Evolutionary conservation across 2,797 vertebrate species (phyloP), one percentile per base, ranked within the genome.

Genomic region (Sebastes trivittatus): DNA sequence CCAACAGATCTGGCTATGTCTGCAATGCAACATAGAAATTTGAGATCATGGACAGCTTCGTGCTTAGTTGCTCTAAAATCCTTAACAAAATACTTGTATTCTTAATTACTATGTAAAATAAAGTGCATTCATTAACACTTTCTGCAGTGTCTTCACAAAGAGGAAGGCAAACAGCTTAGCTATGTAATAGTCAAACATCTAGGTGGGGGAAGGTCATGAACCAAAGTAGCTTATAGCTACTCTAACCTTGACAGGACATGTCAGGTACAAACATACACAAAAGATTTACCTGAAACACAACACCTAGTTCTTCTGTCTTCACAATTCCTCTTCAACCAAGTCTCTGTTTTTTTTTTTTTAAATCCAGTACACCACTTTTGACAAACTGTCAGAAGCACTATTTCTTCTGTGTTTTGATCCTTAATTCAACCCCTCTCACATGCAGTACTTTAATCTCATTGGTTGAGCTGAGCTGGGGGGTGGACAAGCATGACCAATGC

Each of bases 381-480:
- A 58, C 29, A 68, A 36, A n/a, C 36, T 65, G n/a, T 61, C 73
- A 76, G 58, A 25, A 29, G 22, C 32, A n/a, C 11, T 46, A 2
- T 76, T 78, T 80, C 54, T 68, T 23, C 62, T 82, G 52, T 92
- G 82, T 93, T 94, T 90, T 90, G 88, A 87, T 67, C 73, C 77
- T 81, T 79, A 46, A 83, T 71, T 74, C 82, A 73, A 52, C 64
- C 56, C 72, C 58, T 63, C 56, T 70, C 70, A 58, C 20, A 5
- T 69, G 52, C 32, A 67, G 62, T 25, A n/a, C 82, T 75, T 7
- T 67, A 56, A 69, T 85, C 49, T 49, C 14, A 93, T 93, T 93
- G 93, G 93, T 22, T 75, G 77, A 86, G 76, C 68, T 56, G 18
- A 18, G 54, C 54, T 16, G 16, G 42, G 63, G 65, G 42, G 69